phyloP scores from a whole-genome alignment of 2,888 invertebrate species.

The Patella ulyssiponensis region DNA sequence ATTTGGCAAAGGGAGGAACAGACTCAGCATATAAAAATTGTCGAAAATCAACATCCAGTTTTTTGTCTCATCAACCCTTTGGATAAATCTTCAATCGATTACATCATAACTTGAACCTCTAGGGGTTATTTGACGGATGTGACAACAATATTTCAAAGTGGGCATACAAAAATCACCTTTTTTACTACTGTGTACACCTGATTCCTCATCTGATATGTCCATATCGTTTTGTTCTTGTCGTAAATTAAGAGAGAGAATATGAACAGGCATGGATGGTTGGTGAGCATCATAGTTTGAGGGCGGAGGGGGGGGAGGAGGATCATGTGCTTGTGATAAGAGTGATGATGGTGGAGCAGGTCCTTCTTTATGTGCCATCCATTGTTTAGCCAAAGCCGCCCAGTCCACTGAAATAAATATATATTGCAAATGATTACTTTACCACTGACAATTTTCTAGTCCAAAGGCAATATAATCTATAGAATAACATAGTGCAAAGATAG shows the following conservation, averaged over 20 bases:
- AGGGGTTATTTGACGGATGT: too few species aligned
- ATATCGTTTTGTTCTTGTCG: constrained; percentile 52
- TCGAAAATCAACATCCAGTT: too few species aligned
- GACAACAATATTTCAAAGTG: too few species aligned
- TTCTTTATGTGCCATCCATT: constrained; percentile 83
- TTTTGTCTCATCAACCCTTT: too few species aligned
- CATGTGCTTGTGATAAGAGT: constrained; percentile 17
- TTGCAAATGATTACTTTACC: neutral
- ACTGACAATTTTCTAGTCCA: neutral
- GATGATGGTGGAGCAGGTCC: constrained; percentile 2
- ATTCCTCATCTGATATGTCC: constrained; percentile 59
- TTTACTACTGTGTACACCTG: constrained; percentile 25
- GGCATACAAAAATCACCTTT: constrained; percentile 20
- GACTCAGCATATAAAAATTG: too few species aligned
- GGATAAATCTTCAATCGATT: too few species aligned
- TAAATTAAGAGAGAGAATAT: constrained; percentile 21
- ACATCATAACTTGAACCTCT: too few species aligned
- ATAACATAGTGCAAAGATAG: neutral
- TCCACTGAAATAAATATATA: constrained; percentile 79
- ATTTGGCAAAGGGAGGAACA: too few species aligned
- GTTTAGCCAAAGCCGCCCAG: constrained; percentile 96
- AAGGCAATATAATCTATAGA: too few species aligned
- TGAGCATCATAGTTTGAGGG: constrained; percentile 18
- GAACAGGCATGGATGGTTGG: constrained; percentile 49
- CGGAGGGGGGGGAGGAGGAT: constrained; percentile 27